Conservation (phyloP, 1,140 invertebrate species). For the Elymnias hypermnestra region DNA sequence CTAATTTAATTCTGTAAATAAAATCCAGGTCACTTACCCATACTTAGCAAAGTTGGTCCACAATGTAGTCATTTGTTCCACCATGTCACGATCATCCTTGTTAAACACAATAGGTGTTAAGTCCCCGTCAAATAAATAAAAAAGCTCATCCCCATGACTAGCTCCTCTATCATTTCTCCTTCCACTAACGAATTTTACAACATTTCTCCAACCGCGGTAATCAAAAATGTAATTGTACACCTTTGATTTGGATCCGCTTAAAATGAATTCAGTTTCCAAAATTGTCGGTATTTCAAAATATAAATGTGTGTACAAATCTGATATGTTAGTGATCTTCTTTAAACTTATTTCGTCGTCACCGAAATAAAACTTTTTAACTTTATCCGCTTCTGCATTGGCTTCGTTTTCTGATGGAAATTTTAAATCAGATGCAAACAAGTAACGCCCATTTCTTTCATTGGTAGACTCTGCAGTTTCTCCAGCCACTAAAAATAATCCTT, state of each 20-base stretch:
- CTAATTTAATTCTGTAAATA: too few relatives aligned
- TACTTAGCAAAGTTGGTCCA: slow-evolving; percentile 68
- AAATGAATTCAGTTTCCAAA: slow-evolving; percentile 40
- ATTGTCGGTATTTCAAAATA: slow-evolving; percentile 55
- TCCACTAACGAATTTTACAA: slow-evolving; percentile 37
- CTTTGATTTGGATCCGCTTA: slow-evolving; percentile 26
- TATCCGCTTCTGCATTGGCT: slow-evolving; percentile 23
- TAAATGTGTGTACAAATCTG: slow-evolving; percentile 47
- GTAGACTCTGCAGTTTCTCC: slow-evolving; percentile 36
- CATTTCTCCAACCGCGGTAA: slow-evolving; percentile 48
- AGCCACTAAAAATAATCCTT: slow-evolving; percentile 52
- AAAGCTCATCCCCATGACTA: slow-evolving; percentile 58
- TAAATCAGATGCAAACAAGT: slow-evolving; percentile 58
- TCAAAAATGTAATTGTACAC: slow-evolving; percentile 59
- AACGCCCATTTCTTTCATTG: slow-evolving; percentile 38
- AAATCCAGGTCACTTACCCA: too few relatives aligned
- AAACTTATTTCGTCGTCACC: slow-evolving; percentile 39
- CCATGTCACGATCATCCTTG: slow-evolving; percentile 36
- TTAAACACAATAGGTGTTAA: slow-evolving; percentile 31
- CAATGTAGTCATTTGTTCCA: slow-evolving; percentile 46
- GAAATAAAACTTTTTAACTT: slow-evolving; percentile 53
- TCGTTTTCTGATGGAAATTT: slow-evolving; percentile 38
- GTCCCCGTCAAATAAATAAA: slow-evolving; percentile 52
- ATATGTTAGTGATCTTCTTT: slow-evolving; percentile 33
- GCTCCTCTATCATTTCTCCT: slow-evolving; percentile 38